phyloP scores from a whole-genome alignment of 2,888 invertebrate genomes.

The Brachynemurus nebulosus region DNA sequence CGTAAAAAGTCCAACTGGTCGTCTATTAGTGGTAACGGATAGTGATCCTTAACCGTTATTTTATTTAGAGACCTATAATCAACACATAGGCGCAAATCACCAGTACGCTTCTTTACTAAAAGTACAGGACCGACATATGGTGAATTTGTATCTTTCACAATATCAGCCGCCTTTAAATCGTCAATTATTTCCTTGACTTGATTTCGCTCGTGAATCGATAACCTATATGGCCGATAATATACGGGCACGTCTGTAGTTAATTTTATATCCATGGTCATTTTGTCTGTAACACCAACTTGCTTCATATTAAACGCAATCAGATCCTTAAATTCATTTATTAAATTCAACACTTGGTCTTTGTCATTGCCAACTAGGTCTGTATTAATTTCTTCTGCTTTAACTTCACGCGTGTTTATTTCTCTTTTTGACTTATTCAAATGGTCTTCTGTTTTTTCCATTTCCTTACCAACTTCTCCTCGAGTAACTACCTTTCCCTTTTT shows the following conservation, averaged over 20 bases:
- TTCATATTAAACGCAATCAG: neutral
- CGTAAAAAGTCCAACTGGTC: constrained; percentile 20
- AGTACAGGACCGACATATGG: constrained; percentile 18
- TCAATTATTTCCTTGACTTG: constrained; percentile 15
- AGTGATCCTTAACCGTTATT: constrained; percentile 18
- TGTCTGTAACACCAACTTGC: constrained; percentile 5
- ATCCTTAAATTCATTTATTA: constrained; percentile 3
- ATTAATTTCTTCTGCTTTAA: no score
- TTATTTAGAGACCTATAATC: constrained; percentile 21
- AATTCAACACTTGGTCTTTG: neutral
- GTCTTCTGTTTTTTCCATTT: no score
- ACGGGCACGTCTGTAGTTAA: constrained; percentile 6
- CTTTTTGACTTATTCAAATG: no score
- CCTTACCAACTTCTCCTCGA: no score
- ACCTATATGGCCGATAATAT: constrained; percentile 14
- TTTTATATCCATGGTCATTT: neutral
- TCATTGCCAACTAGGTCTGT: neutral
- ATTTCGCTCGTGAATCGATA: constrained; percentile 16
- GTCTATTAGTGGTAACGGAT: constrained; percentile 20
- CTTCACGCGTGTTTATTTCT: no score
- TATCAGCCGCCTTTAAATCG: constrained; percentile 12
- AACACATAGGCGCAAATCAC: constrained; percentile 20
- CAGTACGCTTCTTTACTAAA: constrained; percentile 20
- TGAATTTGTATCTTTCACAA: constrained; percentile 24
- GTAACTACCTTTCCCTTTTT: no score